phyloP scores from a whole-genome alignment of 2,113 vertebrate species.

The Blennius ocellaris region DNA sequence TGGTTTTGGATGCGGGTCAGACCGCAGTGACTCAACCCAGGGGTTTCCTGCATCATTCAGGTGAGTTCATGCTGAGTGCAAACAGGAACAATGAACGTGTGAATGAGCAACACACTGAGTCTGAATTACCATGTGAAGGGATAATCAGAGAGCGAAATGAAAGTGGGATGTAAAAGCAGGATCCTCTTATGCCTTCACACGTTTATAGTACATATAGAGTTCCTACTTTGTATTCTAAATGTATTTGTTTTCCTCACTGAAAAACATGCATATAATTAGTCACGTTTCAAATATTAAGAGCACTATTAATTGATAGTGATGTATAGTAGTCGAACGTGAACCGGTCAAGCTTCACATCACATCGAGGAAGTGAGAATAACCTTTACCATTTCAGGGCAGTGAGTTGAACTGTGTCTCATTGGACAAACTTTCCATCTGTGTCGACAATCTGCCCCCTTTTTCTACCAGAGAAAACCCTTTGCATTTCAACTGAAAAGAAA shows the following conservation, averaged over 20 bases:
- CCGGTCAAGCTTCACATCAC: conserved; percentile 39
- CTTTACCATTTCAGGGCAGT: conserved; percentile 19
- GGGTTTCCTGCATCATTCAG: conserved; percentile 70
- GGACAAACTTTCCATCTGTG: conserved; percentile 58
- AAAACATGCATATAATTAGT: no score
- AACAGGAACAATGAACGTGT: neutral
- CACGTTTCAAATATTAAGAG: no score
- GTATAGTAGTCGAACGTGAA: no score
- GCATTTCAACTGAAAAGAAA: conserved; percentile 5
- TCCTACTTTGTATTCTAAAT: no score
- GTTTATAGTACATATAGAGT: no score
- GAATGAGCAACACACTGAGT: no score
- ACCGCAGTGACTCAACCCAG: conserved; percentile 45
- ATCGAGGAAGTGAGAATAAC: conserved; percentile 65
- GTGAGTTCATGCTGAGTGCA: conserved; percentile 19
- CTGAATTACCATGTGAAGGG: no score
- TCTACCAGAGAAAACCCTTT: conserved; percentile 56
- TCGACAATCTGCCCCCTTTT: conserved; percentile 39
- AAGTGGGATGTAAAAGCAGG: neutral
- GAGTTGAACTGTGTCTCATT: conserved; percentile 3
- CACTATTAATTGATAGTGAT: no score
- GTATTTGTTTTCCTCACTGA: no score
- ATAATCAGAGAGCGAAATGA: neutral
- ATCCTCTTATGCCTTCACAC: no score
- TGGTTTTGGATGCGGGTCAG: neutral